Base-by-base conservation (phyloP, 2,888 invertebrate species). In the Lissonota sp. region DNA sequence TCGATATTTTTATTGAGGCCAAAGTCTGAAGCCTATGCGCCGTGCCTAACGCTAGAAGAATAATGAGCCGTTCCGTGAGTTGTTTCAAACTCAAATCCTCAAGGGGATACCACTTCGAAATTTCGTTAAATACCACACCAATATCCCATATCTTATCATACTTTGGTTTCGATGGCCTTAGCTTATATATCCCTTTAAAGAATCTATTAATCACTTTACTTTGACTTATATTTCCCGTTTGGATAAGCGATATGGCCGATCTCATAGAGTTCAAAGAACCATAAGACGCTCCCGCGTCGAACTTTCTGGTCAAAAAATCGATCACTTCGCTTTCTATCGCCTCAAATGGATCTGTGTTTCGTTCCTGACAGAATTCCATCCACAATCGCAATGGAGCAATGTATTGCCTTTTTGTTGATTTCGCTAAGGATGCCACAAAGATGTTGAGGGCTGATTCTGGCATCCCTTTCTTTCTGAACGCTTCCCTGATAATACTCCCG, bases 331-430 rank as follows among this genome's bases (percentile, higher is more conserved):
- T n/a, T 10, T 10, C 37, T n/a, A 57, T 16, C 7, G 77, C 40
- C 37, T 40, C 37, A 42, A 42, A 66, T 1, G 37, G 14, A 66
- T 42, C 14, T 58, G 55, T 26, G 7, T 73, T 60, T 16, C 55
- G 55, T 7, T 58, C 37, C 57, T 55, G 5, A 51, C 84, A 85
- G 40, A 82, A 85, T 1, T 8, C 8, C 58, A 80, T 79, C 87
- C 87, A 88, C 6, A 83, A 40, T 58, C 84, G 84, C 40, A 84
- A 70, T 0, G 78, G 49, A 7, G 70, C 51, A 37, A 81, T 69
- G 53, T 87, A 88, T 73, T 87, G 84, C 14, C 82, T 85, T 0
- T 82, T 37, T 0, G 86, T 87, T 6, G 74, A 75, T 0, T 79
- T 51, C 5, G 83, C 62, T 12, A 87, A 14, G 0, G 86, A 87